These are phyloP conservation scores for Ivindomyrus marchei DNA, from an alignment of 2,113 vertebrate species.

Conservation along the genomic window DNA sequence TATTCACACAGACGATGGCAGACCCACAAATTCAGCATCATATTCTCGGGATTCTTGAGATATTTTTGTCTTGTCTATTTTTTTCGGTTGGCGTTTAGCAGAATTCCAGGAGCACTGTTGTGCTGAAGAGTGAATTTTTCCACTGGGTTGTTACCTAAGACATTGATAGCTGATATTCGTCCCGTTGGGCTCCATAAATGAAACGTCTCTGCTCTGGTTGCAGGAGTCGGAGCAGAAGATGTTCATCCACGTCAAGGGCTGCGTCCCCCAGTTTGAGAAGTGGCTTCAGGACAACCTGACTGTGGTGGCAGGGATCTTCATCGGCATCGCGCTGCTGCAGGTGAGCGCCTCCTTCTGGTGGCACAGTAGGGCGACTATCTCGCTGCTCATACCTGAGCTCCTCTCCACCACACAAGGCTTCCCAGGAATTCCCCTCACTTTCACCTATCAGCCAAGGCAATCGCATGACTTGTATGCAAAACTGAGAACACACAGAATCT, in stretches of 20 bases:
- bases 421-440: not conserved
- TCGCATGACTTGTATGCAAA: not conserved
- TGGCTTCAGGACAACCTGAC: slow-evolving; percentile 98
- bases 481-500: not conserved
- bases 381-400: not conserved
- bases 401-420: not conserved
- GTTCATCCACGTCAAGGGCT: slow-evolving; percentile 96
- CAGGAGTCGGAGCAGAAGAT: slow-evolving; percentile 92
- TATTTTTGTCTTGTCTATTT: not conserved
- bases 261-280: slow-evolving; percentile 97
- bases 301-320: slow-evolving; percentile 95
- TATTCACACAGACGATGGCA: not conserved
- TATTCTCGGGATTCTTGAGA: not conserved
- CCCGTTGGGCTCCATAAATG: not conserved
- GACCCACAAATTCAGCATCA: not conserved
- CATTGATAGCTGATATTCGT: not conserved
- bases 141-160: not conserved
- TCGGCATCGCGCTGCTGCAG: slow-evolving; percentile 93
- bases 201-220: not conserved
- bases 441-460: not conserved
- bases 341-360: slow-evolving; percentile 47
- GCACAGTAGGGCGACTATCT: not conserved
- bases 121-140: not conserved
- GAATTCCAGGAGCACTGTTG: not conserved
- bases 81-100: not conserved